Evolutionary conservation across 37 sponge, comb jelly and placozoan species (phyloP).

Genomic region (Mnemiopsis leidyi): DNA sequence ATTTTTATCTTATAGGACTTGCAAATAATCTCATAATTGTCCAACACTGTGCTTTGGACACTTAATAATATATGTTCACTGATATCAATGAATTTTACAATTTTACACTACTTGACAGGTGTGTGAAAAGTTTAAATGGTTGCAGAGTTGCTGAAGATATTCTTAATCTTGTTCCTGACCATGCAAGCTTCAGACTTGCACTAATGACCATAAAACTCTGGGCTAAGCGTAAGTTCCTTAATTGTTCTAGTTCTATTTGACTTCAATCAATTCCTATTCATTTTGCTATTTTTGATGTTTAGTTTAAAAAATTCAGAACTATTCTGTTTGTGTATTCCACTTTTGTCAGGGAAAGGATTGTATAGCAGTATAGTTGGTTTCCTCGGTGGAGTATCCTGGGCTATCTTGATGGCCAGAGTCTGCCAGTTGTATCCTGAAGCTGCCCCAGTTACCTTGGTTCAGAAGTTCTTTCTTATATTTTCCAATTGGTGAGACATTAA

Average conservation of each 20-base stretch:
- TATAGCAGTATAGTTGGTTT: slow-evolving; percentile 95
- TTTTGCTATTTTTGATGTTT: too few species aligned
- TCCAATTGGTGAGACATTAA: slow-evolving; percentile 75
- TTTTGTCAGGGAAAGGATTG: slow-evolving; percentile 72
- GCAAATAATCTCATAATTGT: too few species aligned
- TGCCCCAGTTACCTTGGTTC: slow-evolving; percentile 86
- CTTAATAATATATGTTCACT: too few species aligned
- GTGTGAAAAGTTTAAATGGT: slow-evolving; percentile 68
- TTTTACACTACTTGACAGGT: too few species aligned
- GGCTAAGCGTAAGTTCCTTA: slow-evolving; percentile 93
- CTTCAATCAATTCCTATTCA: too few species aligned
- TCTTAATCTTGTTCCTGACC: slow-evolving; percentile 88
- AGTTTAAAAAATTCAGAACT: too few species aligned
- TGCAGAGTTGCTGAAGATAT: slow-evolving; percentile 98
- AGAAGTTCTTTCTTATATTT: slow-evolving; percentile 96
- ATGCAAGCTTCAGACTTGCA: slow-evolving; percentile 84
- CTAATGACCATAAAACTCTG: slow-evolving; percentile 92
- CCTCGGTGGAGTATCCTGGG: slow-evolving; percentile 99
- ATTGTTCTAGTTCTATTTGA: too few species aligned
- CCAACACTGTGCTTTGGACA: too few species aligned
- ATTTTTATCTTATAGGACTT: too few species aligned
- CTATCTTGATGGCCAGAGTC: slow-evolving; percentile 95
- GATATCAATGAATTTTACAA: too few species aligned
- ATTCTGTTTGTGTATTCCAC: too few species aligned
- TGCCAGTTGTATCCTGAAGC: slow-evolving; percentile 99